These are phyloP conservation scores for Thamnaconus septentrionalis DNA, from an alignment of 2,113 vertebrate species.

Conservation along the genomic window DNA sequence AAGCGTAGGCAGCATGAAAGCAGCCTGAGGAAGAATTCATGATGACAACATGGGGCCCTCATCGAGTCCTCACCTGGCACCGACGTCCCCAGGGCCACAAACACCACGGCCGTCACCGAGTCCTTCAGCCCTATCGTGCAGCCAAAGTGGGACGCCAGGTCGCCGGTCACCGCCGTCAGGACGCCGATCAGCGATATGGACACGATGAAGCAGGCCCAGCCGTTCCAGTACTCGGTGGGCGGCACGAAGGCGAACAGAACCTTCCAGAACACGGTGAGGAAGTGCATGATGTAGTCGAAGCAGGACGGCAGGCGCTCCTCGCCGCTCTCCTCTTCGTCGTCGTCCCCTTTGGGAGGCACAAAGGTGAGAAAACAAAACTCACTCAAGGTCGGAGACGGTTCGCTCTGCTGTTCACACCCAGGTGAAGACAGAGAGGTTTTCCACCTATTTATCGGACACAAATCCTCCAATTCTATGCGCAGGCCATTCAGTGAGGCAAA, in stretches of 20 bases:
- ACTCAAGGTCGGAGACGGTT: too few relatives aligned
- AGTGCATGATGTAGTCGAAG: conserved; percentile 88
- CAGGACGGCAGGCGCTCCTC: conserved; percentile 84
- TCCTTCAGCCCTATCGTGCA: conserved; percentile 84
- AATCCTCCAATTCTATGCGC: too few relatives aligned
- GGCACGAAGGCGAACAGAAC: conserved; percentile 85
- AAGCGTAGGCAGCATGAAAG: too few relatives aligned
- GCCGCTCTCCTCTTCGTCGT: conserved; percentile 82
- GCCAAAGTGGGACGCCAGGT: conserved; percentile 83
- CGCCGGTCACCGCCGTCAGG: conserved; percentile 81
- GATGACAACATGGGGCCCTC: not conserved
- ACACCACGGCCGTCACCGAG: conserved; percentile 83
- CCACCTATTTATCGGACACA: too few relatives aligned
- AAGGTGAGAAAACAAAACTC: too few relatives aligned
- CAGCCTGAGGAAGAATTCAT: too few relatives aligned
- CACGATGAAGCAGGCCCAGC: conserved; percentile 85
- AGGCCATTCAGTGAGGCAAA: too few relatives aligned
- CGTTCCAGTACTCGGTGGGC: conserved; percentile 85
- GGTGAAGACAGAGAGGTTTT: too few relatives aligned
- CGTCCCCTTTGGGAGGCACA: conserved; percentile 68
- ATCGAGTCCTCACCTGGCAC: conserved; percentile 74
- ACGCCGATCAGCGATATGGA: conserved; percentile 81
- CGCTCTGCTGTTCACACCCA: too few relatives aligned
- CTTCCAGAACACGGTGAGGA: conserved; percentile 88
- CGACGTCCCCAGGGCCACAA: conserved; percentile 83